Conservation (phyloP, 2,797 vertebrate species). For the Coregonus sp. region DNA sequence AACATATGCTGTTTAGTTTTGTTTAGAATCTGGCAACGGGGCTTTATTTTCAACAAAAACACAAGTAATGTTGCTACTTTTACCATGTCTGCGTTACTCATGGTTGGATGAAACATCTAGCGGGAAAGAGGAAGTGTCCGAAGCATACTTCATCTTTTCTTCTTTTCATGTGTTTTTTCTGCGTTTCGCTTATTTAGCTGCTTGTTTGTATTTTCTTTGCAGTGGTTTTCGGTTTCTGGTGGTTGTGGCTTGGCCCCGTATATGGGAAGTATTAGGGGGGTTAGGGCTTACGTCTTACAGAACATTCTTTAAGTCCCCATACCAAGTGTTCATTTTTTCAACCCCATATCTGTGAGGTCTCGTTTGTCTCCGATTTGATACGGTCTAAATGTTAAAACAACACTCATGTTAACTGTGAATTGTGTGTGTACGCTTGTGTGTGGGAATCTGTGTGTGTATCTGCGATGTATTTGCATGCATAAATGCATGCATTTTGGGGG, state of each 20-base stretch:
- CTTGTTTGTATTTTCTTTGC: constrained; percentile 11
- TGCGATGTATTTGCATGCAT: not conserved
- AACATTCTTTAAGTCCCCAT: constrained; percentile 6
- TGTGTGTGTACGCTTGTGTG: not conserved
- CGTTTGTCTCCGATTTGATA: constrained; percentile 9
- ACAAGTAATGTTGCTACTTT: not conserved
- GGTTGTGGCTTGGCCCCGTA: constrained; percentile 3
- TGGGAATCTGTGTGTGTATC: not conserved
- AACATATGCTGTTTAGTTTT: constrained; percentile 7
- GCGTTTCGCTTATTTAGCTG: not conserved
- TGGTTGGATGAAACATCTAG: constrained; percentile 3
- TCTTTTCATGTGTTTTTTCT: not conserved
- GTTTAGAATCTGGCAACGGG: not conserved
- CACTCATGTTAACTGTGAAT: not conserved
- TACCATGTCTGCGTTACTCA: not conserved
- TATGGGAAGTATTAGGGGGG: not conserved
- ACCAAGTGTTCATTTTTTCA: not conserved
- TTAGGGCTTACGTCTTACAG: not conserved
- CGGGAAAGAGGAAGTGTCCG: not conserved
- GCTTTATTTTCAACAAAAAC: not conserved
- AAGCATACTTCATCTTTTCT: constrained; percentile 1
- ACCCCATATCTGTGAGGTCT: constrained; percentile 5
- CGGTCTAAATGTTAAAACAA: constrained; percentile 1
- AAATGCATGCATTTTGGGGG: not conserved
- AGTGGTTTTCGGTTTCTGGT: constrained; percentile 1